Percentiles rank a stretch among this genome's conserved stretches.
These are phyloP conservation scores for Scotopteryx bipunctaria DNA, from an alignment of 2,888 invertebrate genomes.

Conservation along the genomic window DNA sequence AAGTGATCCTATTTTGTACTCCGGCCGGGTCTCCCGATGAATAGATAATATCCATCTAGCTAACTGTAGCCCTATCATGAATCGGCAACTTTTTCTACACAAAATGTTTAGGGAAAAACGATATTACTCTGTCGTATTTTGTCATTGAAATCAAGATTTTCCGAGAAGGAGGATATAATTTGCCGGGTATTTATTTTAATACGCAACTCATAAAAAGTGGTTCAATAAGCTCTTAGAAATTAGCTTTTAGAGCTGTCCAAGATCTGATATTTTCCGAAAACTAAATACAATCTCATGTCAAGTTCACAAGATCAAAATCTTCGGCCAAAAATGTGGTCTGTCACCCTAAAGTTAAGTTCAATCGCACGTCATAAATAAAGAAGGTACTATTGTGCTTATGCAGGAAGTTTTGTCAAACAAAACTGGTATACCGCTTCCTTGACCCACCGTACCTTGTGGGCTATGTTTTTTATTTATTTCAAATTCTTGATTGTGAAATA, in stretches of 20 bases:
- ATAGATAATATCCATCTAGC: slow-evolving; percentile 56
- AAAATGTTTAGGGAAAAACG: slow-evolving; percentile 50
- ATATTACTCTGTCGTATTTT: slow-evolving; percentile 49
- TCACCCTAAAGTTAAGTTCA: no score
- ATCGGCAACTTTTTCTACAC: slow-evolving; percentile 65
- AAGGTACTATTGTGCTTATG: no score
- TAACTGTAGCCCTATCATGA: slow-evolving; percentile 71
- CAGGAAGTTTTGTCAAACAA: no score
- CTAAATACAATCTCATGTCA: no score
- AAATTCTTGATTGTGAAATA: not conserved
- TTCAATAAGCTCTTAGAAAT: no score
- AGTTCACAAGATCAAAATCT: no score
- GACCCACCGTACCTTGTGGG: no score
- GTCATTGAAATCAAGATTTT: slow-evolving; percentile 40
- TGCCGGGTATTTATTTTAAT: not conserved
- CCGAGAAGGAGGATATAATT: slow-evolving; percentile 13
- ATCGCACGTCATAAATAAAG: no score
- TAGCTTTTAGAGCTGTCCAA: no score
- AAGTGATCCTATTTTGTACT: slow-evolving; percentile 75
- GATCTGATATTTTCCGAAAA: no score
- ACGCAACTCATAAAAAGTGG: not conserved
- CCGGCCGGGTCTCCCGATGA: slow-evolving; percentile 61
- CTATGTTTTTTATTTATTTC: not conserved
- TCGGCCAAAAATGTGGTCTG: no score
- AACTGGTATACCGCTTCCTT: no score